Percentiles rank a stretch among this genome's conserved stretches.
These are phyloP conservation scores for Brachionus asplanchnoidis DNA, from an alignment of 1,140 invertebrate genomes.

Conservation along the genomic window DNA sequence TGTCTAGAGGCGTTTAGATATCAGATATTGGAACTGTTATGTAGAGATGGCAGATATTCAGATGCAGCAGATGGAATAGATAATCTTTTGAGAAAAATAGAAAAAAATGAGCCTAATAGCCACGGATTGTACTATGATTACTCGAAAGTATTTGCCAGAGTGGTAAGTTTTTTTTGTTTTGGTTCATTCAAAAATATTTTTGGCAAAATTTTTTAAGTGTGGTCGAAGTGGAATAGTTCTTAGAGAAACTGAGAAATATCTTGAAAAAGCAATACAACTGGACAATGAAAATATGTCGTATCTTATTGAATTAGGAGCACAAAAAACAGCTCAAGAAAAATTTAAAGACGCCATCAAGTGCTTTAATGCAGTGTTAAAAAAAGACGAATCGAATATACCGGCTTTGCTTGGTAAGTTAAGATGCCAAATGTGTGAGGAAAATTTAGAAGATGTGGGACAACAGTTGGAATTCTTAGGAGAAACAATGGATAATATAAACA, in stretches of 20 bases:
- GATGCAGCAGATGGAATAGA: slow-evolving; percentile 65
- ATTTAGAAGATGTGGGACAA: slow-evolving; percentile 67
- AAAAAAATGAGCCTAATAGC: slow-evolving; percentile 72
- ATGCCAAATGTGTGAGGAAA: slow-evolving; percentile 67
- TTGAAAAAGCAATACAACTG: slow-evolving; percentile 70
- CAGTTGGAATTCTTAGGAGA: slow-evolving; percentile 81
- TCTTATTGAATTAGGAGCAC: slow-evolving; percentile 73
- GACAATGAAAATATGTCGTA: slow-evolving; percentile 66
- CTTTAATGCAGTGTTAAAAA: slow-evolving; percentile 72
- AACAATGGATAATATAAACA: slow-evolving; percentile 64
- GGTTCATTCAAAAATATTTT: slow-evolving; percentile 35
- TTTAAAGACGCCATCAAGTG: slow-evolving; percentile 71
- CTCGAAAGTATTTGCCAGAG: slow-evolving; percentile 69
- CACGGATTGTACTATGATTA: slow-evolving; percentile 66
- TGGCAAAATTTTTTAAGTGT: slow-evolving; percentile 58
- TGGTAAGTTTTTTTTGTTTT: slow-evolving; percentile 55
- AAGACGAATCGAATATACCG: slow-evolving; percentile 73
- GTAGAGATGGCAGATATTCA: slow-evolving; percentile 69
- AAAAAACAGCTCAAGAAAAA: slow-evolving; percentile 68
- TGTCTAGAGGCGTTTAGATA: slow-evolving; percentile 73
- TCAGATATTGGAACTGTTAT: slow-evolving; percentile 68
- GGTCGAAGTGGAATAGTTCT: slow-evolving; percentile 68
- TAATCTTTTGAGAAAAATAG: slow-evolving; percentile 65
- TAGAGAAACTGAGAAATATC: slow-evolving; percentile 67
- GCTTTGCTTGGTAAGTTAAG: slow-evolving; percentile 69